These are phyloP conservation scores for Heterodera schachtii DNA, from an alignment of 1,140 invertebrate species.

Conservation along the genomic window DNA sequence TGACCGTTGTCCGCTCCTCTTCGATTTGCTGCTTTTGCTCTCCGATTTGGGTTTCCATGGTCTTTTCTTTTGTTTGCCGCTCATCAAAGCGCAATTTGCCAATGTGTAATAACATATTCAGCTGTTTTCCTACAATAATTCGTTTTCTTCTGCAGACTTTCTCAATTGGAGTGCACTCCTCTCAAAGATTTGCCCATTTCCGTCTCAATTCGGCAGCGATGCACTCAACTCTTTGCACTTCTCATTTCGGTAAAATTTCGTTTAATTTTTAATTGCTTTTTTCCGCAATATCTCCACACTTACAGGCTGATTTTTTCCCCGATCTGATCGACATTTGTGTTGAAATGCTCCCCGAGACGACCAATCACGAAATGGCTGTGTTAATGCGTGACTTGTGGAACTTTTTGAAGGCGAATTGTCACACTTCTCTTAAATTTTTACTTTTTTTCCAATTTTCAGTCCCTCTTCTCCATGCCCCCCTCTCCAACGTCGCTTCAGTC, in stretches of 20 bases:
- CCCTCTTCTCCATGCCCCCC: background rate
- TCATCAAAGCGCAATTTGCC: constrained; percentile 28
- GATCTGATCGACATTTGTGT: constrained; percentile 12
- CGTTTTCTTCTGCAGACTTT: background rate
- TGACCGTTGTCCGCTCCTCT: constrained; percentile 22
- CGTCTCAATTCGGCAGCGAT: background rate
- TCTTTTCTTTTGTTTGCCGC: constrained; percentile 26
- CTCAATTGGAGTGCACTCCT: constrained; percentile 22
- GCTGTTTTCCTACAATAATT: background rate
- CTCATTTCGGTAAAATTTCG: constrained; percentile 24
- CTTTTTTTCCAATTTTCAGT: constrained; percentile 17
- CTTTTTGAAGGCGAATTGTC: constrained; percentile 27
- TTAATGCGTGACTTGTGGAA: constrained; percentile 29
- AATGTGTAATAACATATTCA: constrained; percentile 4
- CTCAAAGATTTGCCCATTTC: constrained; percentile 19
- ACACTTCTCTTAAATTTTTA: background rate
- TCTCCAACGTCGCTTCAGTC: background rate
- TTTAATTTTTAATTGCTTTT: background rate
- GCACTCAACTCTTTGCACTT: constrained; percentile 16
- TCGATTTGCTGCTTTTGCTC: constrained; percentile 31
- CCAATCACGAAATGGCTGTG: constrained; percentile 24
- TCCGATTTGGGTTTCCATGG: constrained; percentile 25
- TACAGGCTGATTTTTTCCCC: constrained; percentile 29
- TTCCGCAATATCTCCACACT: constrained; percentile 9
- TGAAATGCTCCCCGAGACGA: constrained; percentile 19